Base-by-base conservation (phyloP, 2,797 vertebrate species). In the Epinephelus coioides region DNA sequence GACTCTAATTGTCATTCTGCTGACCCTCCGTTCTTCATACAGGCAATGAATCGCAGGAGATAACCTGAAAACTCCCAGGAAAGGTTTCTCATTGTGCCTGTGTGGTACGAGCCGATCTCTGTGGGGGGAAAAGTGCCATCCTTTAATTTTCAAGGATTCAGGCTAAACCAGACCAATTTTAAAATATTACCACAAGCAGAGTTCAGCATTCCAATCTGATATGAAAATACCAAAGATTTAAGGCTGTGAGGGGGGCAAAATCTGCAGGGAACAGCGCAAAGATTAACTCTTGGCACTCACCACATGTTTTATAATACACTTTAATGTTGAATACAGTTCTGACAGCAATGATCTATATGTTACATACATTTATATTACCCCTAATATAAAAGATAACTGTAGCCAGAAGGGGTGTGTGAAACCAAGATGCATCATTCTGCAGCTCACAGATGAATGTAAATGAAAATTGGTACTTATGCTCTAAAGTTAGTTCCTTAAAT, bases 121-220 rank as follows among this genome's bases (percentile, higher is more conserved):
- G 13, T n/a, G 15, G 50, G 17, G 19, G 8, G 5, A 9, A 25
- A 19, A 10, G 23, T 44, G 55, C 18, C 4, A 18, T 50, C 6
- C 18, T 75, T 76, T 63, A 14, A 77, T 72, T 56, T 79, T 40
- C 18, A 64, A n/a, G 67, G 53, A 73, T 80, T 73, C 38, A 64
- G 27, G 51, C 59, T 67, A 15, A 79, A 69, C 38, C 51, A 59
- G 54, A 69, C 43, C 17, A 70, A 77, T 83, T 85, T 53, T 11
- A 56, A 81, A 90, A 72, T 65, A 69, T 81, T 5, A 74, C 57
- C 59, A 75, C 51, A 76, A 83, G 71, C 63, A 27, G 57, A 62
- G 64, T 21, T 73, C 53, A 70, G 10, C 23, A 15, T 60, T 76
- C 81, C 25, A 59, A 82, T 65, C 49, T 9, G 2, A 62, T n/a